Conservation (phyloP, 2,797 vertebrate genomes). For the Pantherophis alleghaniensis region DNA sequence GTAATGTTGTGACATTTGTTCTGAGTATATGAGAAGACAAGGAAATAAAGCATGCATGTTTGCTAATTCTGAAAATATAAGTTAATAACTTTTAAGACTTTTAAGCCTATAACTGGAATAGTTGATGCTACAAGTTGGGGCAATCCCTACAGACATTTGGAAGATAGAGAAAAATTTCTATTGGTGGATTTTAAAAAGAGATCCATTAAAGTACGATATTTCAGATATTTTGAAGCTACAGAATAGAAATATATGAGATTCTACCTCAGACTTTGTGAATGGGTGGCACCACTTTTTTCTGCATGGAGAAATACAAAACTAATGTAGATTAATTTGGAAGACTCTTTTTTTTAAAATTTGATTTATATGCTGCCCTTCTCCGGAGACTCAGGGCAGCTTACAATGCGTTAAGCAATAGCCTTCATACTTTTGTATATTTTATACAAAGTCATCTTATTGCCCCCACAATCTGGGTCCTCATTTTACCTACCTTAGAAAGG, state of each 20-base stretch:
- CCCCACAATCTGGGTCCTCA: no score
- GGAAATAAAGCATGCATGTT: not conserved
- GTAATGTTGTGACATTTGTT: not conserved
- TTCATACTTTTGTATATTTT: no score
- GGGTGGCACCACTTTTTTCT: not conserved
- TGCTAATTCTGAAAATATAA: not conserved
- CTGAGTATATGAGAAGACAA: not conserved
- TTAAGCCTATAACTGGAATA: not conserved
- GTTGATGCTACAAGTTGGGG: not conserved
- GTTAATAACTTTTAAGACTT: not conserved
- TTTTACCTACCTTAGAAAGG: no score
- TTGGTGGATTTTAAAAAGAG: not conserved
- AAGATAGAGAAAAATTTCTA: not conserved
- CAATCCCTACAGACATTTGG: not conserved
- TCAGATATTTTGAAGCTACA: not conserved
- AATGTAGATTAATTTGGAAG: not conserved
- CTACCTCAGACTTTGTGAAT: not conserved
- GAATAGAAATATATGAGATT: not conserved
- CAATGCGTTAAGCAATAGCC: no score
- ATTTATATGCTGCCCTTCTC: no score
- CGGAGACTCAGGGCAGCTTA: no score
- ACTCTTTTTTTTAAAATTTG: not conserved
- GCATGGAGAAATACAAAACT: not conserved
- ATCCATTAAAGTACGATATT: not conserved
- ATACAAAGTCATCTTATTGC: no score